These are phyloP conservation scores for Eudasyphora cyanicolor DNA, from an alignment of 2,888 invertebrate species.

Conservation along the genomic window DNA sequence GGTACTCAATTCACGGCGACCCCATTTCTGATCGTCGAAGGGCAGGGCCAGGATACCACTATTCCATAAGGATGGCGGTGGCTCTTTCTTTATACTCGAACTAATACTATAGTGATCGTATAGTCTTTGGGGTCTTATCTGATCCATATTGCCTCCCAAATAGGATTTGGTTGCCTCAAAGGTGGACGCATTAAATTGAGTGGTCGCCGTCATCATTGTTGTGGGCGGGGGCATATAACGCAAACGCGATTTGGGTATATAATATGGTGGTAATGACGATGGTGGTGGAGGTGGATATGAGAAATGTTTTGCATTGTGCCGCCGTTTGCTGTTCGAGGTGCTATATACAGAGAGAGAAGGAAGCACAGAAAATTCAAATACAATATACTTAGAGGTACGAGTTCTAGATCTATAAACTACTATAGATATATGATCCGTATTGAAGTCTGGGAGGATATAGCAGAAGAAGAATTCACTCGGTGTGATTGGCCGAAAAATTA, in stretches of 20 bases:
- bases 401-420: too few species aligned
- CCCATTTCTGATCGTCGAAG: conserved; percentile 96
- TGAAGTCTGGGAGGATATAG: too few species aligned
- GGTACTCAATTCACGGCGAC: conserved; percentile 87
- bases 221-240: conserved; percentile 56
- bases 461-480: neutral
- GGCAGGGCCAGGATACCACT: conserved; percentile 91
- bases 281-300: conserved; percentile 64
- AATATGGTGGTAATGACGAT: conserved; percentile 52
- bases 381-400: neutral
- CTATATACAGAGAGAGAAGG: conserved; percentile 67
- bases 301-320: conserved; percentile 77
- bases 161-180: conserved; percentile 54
- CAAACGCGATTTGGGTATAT: conserved; percentile 53
- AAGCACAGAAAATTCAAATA: conserved; percentile 65
- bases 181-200: conserved; percentile 60
- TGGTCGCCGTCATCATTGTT: conserved; percentile 44
- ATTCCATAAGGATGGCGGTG: conserved; percentile 92
- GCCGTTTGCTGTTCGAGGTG: conserved; percentile 78
- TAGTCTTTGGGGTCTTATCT: conserved; percentile 60
- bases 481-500: too few species aligned
- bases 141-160: conserved; percentile 40
- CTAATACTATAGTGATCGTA: conserved; percentile 68
- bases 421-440: too few species aligned
- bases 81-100: conserved; percentile 67